Base-by-base conservation (phyloP, 1,140 invertebrate genomes). In the Drosophila pseudoananassae region DNA sequence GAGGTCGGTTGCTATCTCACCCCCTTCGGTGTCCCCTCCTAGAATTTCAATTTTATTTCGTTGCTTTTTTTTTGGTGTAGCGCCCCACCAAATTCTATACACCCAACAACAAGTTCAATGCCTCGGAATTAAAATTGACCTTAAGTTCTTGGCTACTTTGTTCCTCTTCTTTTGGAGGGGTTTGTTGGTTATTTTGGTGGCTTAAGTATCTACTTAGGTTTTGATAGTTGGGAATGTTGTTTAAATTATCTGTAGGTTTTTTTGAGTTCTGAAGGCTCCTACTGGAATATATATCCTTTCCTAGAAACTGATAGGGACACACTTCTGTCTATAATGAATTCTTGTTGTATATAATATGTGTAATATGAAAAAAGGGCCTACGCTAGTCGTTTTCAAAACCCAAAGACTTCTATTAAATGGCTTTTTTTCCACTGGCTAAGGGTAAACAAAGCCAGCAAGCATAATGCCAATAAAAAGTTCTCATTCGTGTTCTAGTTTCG, bases 401-500 rank as follows among this genome's bases (percentile, higher is more conserved):
- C 4, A 12, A 10, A 33, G 27, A 25, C 20, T 29, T 9, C 2
- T 58, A 46, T 66, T 60, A 29, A 3, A 33, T 47, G 54, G 3
- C 4, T 9, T 64, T 43, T 50, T 57, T 40, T 64, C 31, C 29
- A 46, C 45, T 64, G 63, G 59, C 69, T 72, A 79, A 79, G 65
- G 80, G 71, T 63, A 88, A 76, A 88, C 83, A 85, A 84, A 78
- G 76, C 59, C 53, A 63, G 69, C 79, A 64, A 78, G 58, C 31
- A 78, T 78, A 83, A 87, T 82, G 65, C 71, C 47, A 50, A 58
- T 53, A 80, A 78, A 88, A 83, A 78, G 83, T 88, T 88, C 83
- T 88, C 83, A 88, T 79, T 88, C 84, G 84, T 61, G 83, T 88
- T 88, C 83, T 77, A 88, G 83, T 89, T 88, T 88, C 79, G 61